Percentiles rank a stretch among this genome's conserved stretches.
Conservation (phyloP, 2,888 invertebrate species). For the Tupiocoris notatus region DNA sequence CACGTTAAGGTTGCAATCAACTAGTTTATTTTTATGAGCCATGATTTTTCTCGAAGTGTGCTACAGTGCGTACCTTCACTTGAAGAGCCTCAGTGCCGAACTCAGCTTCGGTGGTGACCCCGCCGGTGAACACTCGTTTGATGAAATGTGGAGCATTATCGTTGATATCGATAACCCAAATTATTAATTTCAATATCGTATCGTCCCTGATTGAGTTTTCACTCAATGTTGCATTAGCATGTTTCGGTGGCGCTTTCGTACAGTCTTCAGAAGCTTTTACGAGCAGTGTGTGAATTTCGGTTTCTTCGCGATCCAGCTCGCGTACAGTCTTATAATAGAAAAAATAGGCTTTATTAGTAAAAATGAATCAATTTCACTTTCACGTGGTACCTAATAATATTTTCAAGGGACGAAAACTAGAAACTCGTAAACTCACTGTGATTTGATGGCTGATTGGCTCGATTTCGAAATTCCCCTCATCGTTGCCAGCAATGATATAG, state of each 20-base stretch:
- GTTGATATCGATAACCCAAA: constrained; percentile 80
- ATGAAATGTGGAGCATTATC: constrained; percentile 86
- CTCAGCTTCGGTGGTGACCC: constrained; percentile 88
- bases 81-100: constrained; percentile 86
- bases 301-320: constrained; percentile 73
- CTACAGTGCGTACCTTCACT: constrained; percentile 71
- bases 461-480: constrained; percentile 67
- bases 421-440: constrained; percentile 60
- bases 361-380: too few relatives aligned
- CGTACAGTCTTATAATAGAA: constrained; percentile 56
- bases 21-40: too few relatives aligned
- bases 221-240: constrained; percentile 56
- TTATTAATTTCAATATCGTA: constrained; percentile 67
- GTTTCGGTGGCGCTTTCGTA: constrained; percentile 58
- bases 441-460: constrained; percentile 71
- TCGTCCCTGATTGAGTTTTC: constrained; percentile 58
- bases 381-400: too few relatives aligned
- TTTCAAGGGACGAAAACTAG: too few relatives aligned
- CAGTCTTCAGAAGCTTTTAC: constrained; percentile 85
- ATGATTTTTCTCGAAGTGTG: too few relatives aligned
- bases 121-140: constrained; percentile 83
- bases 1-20: too few relatives aligned
- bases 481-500: constrained; percentile 84
- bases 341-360: too few relatives aligned
- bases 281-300: constrained; percentile 66